phyloP scores from a whole-genome alignment of 2,888 invertebrate genomes.

The Mechanitis mazaeus region DNA sequence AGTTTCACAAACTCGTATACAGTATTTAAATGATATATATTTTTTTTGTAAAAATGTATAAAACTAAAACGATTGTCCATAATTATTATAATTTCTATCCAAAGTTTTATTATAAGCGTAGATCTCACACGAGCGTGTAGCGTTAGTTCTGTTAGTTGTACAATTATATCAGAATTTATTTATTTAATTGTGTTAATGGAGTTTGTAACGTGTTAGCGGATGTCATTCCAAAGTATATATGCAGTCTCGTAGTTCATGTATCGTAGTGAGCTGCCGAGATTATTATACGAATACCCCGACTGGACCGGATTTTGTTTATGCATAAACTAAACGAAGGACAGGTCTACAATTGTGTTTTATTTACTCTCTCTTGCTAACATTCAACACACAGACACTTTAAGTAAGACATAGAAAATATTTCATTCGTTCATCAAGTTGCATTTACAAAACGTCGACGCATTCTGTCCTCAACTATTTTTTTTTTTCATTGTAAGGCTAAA shows the following conservation, averaged over 20 bases:
- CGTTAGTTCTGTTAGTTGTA: constrained; percentile 59
- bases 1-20: constrained; percentile 43
- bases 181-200: constrained; percentile 58
- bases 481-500: too few species aligned
- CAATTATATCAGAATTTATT: constrained; percentile 70
- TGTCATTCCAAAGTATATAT: constrained; percentile 72
- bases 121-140: constrained; percentile 71
- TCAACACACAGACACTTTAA: too few species aligned
- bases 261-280: constrained; percentile 52
- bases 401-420: too few species aligned
- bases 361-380: constrained; percentile 2
- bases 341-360: constrained; percentile 29
- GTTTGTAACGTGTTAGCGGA: constrained; percentile 65
- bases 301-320: constrained; percentile 69
- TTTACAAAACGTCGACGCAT: too few species aligned
- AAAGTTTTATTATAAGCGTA: constrained; percentile 74
- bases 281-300: constrained; percentile 52
- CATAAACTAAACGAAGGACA: constrained; percentile 70
- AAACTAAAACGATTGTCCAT: constrained; percentile 55
- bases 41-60: constrained; percentile 73
- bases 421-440: too few species aligned
- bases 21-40: constrained; percentile 53
- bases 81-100: constrained; percentile 70
- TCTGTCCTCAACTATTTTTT: too few species aligned
- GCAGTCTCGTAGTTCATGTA: constrained; percentile 28